phyloP scores from a whole-genome alignment of 2,113 vertebrate genomes.

The Phocoena sinus region DNA sequence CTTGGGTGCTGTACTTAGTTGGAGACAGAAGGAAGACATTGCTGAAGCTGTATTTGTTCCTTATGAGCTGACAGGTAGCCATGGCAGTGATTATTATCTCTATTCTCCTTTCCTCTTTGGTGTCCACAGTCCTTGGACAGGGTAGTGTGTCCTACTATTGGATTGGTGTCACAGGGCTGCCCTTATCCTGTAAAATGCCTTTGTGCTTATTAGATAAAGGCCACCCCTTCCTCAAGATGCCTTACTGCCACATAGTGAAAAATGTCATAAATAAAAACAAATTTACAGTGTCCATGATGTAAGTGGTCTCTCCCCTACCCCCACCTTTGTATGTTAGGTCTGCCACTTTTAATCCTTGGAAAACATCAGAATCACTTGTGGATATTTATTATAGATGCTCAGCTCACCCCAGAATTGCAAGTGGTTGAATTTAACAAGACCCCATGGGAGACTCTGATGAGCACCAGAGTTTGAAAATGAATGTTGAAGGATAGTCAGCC shows the following conservation, averaged over 20 bases:
- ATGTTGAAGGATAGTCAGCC: not conserved
- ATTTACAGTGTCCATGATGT: not conserved
- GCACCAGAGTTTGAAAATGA: slow-evolving; percentile 23
- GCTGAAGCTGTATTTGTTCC: not conserved
- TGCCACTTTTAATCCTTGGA: not conserved
- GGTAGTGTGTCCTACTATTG: not conserved
- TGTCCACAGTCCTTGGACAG: not conserved
- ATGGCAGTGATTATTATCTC: not conserved
- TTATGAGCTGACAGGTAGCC: not conserved
- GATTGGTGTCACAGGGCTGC: not conserved
- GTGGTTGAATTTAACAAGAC: slow-evolving; percentile 22
- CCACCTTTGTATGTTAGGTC: not conserved
- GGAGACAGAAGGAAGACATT: not conserved
- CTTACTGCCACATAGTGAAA: not conserved
- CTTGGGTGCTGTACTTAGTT: not conserved
- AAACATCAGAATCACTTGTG: not conserved
- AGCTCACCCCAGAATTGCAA: not conserved
- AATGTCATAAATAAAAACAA: not conserved
- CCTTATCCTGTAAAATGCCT: not conserved
- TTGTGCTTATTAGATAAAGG: not conserved
- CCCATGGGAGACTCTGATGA: not conserved
- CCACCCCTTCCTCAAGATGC: not conserved
- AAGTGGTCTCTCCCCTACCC: not conserved
- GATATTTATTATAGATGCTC: not conserved
- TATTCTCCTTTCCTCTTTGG: not conserved